These are phyloP conservation scores for Sebastes goodei DNA, from an alignment of 2,797 vertebrate species.

Conservation along the genomic window DNA sequence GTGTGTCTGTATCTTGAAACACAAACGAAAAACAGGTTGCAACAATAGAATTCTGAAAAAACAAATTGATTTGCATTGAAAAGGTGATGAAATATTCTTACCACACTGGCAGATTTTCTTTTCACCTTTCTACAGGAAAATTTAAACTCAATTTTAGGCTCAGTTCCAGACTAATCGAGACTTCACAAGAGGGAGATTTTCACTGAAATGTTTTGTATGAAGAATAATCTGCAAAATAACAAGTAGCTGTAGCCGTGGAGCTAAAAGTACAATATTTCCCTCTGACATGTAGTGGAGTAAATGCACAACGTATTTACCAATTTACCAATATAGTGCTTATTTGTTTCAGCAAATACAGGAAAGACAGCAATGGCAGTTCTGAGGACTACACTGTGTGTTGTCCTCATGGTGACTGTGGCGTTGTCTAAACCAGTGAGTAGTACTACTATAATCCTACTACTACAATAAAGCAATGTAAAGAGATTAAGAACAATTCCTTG, in stretches of 20 bases:
- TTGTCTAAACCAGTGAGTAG: slow-evolving; percentile 64
- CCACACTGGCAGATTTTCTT: neutral
- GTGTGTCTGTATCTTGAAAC: no score
- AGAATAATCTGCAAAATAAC: neutral
- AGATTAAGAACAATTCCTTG: neutral
- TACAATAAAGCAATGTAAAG: neutral
- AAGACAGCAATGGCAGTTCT: slow-evolving; percentile 26
- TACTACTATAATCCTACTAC: neutral
- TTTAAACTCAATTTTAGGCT: neutral
- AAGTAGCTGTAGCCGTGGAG: neutral
- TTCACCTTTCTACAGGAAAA: neutral
- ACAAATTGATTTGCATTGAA: neutral
- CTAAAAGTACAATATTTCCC: neutral
- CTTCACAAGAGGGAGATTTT: neutral
- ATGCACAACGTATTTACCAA: neutral
- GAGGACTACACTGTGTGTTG: slow-evolving; percentile 6
- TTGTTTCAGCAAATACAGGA: slow-evolving; percentile 24
- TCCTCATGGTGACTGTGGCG: slow-evolving; percentile 43
- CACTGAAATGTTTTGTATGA: neutral
- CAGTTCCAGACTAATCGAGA: neutral
- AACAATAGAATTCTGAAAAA: neutral
- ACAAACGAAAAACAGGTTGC: no score
- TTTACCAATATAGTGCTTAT: neutral
- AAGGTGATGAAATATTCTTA: neutral
- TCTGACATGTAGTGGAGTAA: neutral